phyloP scores from a whole-genome alignment of 2,113 vertebrate species.

The Podarcis raffonei region DNA sequence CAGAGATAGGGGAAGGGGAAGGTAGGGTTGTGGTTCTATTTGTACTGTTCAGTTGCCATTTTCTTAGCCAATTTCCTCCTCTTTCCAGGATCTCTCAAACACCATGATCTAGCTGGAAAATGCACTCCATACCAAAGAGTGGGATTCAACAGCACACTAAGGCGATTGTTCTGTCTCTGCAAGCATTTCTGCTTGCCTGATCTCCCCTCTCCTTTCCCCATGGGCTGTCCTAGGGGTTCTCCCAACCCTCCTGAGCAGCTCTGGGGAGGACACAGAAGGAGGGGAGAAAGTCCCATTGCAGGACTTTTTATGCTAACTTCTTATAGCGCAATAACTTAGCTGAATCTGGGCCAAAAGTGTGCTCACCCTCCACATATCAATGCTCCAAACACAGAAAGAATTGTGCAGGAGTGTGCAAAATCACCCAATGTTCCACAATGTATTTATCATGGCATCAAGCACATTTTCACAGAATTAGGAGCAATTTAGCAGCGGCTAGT shows the following conservation, averaged over 20 bases:
- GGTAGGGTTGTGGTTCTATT: background rate
- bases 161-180: too few relatives aligned
- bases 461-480: background rate
- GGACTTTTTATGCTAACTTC: too few relatives aligned
- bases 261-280: too few relatives aligned
- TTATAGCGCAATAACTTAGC: too few relatives aligned
- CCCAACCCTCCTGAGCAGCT: too few relatives aligned
- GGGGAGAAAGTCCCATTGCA: too few relatives aligned
- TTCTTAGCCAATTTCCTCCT: background rate
- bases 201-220: too few relatives aligned
- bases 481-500: background rate
- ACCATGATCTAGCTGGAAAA: background rate
- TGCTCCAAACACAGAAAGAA: background rate
- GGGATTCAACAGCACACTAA: too few relatives aligned
- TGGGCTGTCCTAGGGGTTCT: too few relatives aligned
- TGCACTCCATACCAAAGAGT: background rate
- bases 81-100: background rate
- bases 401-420: background rate
- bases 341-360: background rate
- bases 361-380: background rate
- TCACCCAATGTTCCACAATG: background rate
- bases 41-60: background rate
- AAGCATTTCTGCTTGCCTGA: too few relatives aligned
- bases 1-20: background rate
- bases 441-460: background rate